phyloP scores from a whole-genome alignment of 2,888 invertebrate genomes.

The Dorcus hopei region DNA sequence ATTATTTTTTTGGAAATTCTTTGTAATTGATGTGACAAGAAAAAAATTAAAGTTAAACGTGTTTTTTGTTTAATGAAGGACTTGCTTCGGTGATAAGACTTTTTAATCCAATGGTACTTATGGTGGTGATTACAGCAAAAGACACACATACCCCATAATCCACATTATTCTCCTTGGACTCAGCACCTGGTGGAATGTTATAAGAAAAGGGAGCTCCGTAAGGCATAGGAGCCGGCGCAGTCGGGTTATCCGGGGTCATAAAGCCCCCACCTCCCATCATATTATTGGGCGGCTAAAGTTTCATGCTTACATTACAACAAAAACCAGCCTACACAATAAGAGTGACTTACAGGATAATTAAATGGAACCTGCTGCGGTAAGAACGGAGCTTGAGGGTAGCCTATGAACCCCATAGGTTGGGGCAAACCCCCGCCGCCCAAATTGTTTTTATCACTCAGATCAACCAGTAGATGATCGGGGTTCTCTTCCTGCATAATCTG shows the following conservation, averaged over 20 bases:
- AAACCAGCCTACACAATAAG: not conserved
- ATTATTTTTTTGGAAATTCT: no score
- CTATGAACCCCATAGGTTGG: conserved; percentile 77
- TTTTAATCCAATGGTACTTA: conserved; percentile 26
- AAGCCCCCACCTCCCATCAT: conserved; percentile 17
- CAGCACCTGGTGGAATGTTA: conserved; percentile 63
- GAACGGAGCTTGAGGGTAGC: conserved; percentile 70
- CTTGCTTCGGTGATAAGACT: no score
- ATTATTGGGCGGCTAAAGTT: conserved; percentile 25
- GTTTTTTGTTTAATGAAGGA: no score
- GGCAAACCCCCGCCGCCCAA: conserved; percentile 57
- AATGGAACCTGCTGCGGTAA: conserved; percentile 64
- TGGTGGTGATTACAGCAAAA: not conserved
- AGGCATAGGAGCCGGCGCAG: conserved; percentile 33
- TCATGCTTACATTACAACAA: not conserved
- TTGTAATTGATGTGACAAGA: no score
- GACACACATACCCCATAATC: conserved; percentile 53
- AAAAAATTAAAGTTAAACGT: no score
- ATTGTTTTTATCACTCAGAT: conserved; percentile 62
- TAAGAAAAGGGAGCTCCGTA: conserved; percentile 57
- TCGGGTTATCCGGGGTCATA: conserved; percentile 19
- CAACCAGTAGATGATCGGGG: conserved; percentile 67
- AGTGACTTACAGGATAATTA: conserved; percentile 59
- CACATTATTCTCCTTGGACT: conserved; percentile 63
- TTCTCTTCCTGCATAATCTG: conserved; percentile 78